phyloP scores from a whole-genome alignment of 2,797 vertebrate species.

The Saxicola maurus region DNA sequence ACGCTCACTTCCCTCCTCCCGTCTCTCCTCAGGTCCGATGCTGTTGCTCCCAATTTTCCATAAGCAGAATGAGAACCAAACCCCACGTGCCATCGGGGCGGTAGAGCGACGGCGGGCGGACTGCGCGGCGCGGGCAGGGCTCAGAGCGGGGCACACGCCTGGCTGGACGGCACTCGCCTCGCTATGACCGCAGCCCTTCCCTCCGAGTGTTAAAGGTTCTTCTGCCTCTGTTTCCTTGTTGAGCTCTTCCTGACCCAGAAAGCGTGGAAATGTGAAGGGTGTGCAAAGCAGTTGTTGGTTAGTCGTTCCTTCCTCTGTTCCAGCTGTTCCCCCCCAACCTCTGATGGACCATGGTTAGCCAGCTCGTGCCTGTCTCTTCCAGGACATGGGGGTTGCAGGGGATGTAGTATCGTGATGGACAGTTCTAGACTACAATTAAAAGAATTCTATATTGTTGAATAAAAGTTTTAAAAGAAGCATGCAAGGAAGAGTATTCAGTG shows the following conservation, averaged over 20 bases:
- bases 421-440: constrained; percentile 63
- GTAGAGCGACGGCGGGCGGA: constrained; percentile 60
- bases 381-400: background rate
- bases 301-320: constrained; percentile 1
- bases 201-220: constrained; percentile 62
- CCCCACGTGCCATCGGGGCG: constrained; percentile 39
- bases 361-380: constrained; percentile 11
- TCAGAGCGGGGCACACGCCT: constrained; percentile 26
- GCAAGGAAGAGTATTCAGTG: constrained; percentile 56
- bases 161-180: constrained; percentile 47
- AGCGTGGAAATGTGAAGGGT: constrained; percentile 64
- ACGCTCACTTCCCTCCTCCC: constrained; percentile 67
- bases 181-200: constrained; percentile 57
- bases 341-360: background rate
- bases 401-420: constrained; percentile 21
- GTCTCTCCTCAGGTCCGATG: constrained; percentile 69
- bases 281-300: constrained; percentile 58
- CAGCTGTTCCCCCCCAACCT: background rate
- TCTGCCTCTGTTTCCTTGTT: constrained; percentile 71
- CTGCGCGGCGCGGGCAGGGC: constrained; percentile 53
- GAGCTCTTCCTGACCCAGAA: constrained; percentile 70
- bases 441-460: constrained; percentile 76
- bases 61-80: constrained; percentile 77
- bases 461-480: constrained; percentile 73
- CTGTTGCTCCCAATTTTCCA: constrained; percentile 74